Evolutionary conservation across 2,888 invertebrate genomes (phyloP), one percentile per base, ranked within the genome.

Genomic region (Drosophila flavopinicola): DNA sequence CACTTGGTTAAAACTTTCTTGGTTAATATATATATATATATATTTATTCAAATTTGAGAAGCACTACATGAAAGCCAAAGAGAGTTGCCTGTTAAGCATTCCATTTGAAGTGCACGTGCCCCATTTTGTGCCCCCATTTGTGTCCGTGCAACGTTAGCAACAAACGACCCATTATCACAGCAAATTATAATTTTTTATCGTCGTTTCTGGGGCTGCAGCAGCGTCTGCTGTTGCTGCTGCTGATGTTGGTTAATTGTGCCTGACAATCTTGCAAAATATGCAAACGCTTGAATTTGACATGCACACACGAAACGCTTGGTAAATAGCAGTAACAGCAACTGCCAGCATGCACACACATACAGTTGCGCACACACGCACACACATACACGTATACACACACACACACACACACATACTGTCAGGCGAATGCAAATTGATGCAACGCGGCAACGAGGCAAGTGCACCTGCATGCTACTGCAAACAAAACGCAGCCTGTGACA

Each of bases 241-340:
- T 80, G 85, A 79, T 80, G 83, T 83, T 79, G 80, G 80, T 80
- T 80, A 80, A 80, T 80, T 80, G 80, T 74, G 85, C 80, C 85
- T 83, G 84, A 66, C 79, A 85, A 75, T 82, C 80, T 82, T 82
- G 84, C 80, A 76, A 82, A 85, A 85, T 82, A 82, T 82, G 80
- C 80, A 82, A 82, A 79, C 79, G 80, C 79, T 82, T 82, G 80
- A 82, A 82, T 82, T 85, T 82, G 80, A 83, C 80, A 85, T 76
- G 85, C 85, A 82, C 85, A 82, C 80, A 82, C 85, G 82, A 82
- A 84, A 86, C 84, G 75, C 75, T 86, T 74, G 70, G 85, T 70
- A 82, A 82, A 82, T 84, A 86, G 75, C 79, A 74, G 73, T 60
- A 67, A 74, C 75, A 75, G 68, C 60, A 66, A 82, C 65, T 65